These are phyloP conservation scores for Dryas iulia DNA, from an alignment of 1,140 invertebrate genomes.

Conservation along the genomic window DNA sequence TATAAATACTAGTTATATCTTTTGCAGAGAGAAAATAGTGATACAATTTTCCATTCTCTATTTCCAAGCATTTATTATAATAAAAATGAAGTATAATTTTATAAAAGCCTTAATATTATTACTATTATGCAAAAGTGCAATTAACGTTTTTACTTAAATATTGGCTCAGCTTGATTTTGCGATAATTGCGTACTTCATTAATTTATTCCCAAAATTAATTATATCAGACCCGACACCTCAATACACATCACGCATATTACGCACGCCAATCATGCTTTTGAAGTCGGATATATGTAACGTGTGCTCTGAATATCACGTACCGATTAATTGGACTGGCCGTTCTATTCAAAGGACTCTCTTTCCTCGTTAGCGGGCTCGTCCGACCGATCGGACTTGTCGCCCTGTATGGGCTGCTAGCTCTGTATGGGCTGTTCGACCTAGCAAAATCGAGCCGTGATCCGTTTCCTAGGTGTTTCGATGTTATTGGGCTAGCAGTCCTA, in stretches of 20 bases:
- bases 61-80: too few species aligned
- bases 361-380: constrained; percentile 66
- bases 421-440: constrained; percentile 64
- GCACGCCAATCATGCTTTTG: constrained; percentile 15
- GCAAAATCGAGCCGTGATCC: constrained; percentile 66
- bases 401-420: constrained; percentile 67
- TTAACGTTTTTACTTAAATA: too few species aligned
- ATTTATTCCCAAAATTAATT: not conserved
- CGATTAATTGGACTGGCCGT: constrained; percentile 77
- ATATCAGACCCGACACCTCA: not conserved
- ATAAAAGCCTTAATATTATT: too few species aligned
- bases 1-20: too few species aligned
- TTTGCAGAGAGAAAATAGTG: too few species aligned
- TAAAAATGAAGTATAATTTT: too few species aligned
- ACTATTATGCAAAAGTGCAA: too few species aligned
- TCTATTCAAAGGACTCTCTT: constrained; percentile 71
- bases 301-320: constrained; percentile 43
- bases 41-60: too few species aligned
- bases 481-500: constrained; percentile 75
- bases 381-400: constrained; percentile 67
- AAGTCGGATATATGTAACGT: constrained; percentile 3
- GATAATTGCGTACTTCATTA: not conserved
- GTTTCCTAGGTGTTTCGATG: constrained; percentile 73
- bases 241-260: not conserved
- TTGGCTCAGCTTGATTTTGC: too few species aligned